Evolutionary conservation across 2,113 vertebrate genomes (phyloP).

Genomic region (Australoheros scitulus): DNA sequence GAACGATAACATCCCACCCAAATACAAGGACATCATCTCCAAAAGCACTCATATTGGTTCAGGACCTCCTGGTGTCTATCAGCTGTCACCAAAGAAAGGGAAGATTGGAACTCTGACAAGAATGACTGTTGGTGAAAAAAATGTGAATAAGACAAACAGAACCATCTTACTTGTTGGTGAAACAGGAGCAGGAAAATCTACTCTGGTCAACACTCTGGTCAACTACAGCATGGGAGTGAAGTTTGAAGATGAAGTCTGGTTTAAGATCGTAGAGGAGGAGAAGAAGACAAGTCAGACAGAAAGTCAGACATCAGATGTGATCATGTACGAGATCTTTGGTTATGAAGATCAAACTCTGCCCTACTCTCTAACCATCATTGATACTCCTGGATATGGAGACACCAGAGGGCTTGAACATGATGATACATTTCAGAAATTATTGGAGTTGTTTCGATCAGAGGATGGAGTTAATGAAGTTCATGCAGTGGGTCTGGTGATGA

Average conservation of each 20-base stretch:
- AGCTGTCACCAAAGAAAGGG: neutral
- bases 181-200: neutral
- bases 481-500: slow-evolving; percentile 40
- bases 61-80: neutral
- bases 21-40: too few species aligned
- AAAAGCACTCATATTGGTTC: neutral
- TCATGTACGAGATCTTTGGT: neutral
- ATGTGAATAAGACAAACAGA: neutral
- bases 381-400: too few species aligned
- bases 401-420: neutral
- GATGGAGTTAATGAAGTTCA: neutral
- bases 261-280: neutral
- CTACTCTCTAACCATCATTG: neutral
- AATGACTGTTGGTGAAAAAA: neutral
- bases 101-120: neutral
- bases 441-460: neutral
- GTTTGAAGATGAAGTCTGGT: neutral
- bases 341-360: neutral
- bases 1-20: too few species aligned
- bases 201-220: neutral
- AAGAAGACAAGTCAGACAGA: neutral
- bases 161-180: neutral
- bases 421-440: neutral
- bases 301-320: neutral
- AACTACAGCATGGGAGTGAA: neutral